These are phyloP conservation scores for Pterostichus niger DNA, from an alignment of 2,888 invertebrate species.

Conservation along the genomic window DNA sequence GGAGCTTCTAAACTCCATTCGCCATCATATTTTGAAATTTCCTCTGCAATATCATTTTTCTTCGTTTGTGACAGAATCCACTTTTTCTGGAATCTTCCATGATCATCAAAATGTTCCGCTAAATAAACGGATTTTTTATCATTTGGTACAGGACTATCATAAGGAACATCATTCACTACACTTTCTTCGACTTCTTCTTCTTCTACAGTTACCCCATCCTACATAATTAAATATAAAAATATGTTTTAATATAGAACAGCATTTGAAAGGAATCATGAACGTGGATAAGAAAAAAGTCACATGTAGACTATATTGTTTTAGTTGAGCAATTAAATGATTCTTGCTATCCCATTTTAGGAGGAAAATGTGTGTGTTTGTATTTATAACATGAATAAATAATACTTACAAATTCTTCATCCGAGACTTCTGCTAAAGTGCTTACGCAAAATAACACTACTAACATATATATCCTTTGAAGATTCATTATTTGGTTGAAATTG, in stretches of 20 bases:
- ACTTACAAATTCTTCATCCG: conserved; percentile 57
- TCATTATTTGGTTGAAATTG: conserved; percentile 54
- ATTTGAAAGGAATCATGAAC: too few species aligned
- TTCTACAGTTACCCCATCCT: conserved; percentile 69
- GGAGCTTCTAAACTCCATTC: conserved; percentile 88
- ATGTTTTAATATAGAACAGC: too few species aligned
- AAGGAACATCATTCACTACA: conserved; percentile 79
- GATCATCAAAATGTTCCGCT: conserved; percentile 92
- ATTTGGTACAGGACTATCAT: conserved; percentile 85
- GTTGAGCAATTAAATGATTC: too few species aligned
- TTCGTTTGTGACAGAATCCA: conserved; percentile 96
- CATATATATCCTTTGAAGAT: conserved; percentile 63
- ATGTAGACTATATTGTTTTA: conserved; percentile 23
- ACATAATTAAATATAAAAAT: conserved; percentile 1
- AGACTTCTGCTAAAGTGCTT: conserved; percentile 34
- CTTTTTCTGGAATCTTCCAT: conserved; percentile 83
- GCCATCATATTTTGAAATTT: conserved; percentile 97
- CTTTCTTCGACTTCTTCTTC: conserved; percentile 70
- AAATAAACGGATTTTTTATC: conserved; percentile 84
- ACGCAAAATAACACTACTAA: conserved; percentile 61
- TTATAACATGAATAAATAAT: conserved; percentile 5
- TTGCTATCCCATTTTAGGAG: too few species aligned
- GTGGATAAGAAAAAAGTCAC: too few species aligned
- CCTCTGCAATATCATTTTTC: conserved; percentile 92
- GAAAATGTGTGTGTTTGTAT: too few species aligned